These are phyloP conservation scores for Psittacula cyanocephala DNA, from an alignment of 2,113 vertebrate species.

Conservation along the genomic window DNA sequence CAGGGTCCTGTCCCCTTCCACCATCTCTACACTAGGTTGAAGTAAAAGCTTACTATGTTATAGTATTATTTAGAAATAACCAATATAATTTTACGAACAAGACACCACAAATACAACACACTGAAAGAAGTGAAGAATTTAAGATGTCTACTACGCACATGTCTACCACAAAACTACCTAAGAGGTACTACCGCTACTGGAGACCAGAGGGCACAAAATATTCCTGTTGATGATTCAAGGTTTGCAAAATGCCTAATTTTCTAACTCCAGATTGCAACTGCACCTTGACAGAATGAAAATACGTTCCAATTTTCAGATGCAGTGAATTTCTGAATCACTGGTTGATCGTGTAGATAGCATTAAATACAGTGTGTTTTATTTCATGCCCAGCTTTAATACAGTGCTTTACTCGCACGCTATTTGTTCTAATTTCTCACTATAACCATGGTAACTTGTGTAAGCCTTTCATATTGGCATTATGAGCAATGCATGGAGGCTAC, in stretches of 20 bases:
- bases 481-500: constrained; percentile 75
- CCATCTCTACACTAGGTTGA: neutral
- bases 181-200: constrained; percentile 17
- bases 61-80: neutral
- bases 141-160: neutral
- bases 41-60: neutral
- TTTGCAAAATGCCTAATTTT: neutral
- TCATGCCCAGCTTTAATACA: constrained; percentile 48
- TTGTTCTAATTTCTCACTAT: constrained; percentile 65
- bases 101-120: constrained; percentile 27
- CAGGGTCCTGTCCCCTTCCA: neutral
- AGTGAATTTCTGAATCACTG: neutral
- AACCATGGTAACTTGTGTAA: constrained; percentile 73
- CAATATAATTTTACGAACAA: neutral
- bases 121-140: neutral
- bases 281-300: neutral
- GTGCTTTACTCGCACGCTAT: constrained; percentile 23
- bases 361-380: neutral
- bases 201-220: constrained; percentile 56
- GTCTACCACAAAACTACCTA: constrained; percentile 37
- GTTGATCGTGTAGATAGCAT: neutral
- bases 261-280: neutral
- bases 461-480: constrained; percentile 73
- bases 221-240: neutral
- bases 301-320: neutral